Base-by-base conservation (phyloP, 2,888 invertebrate genomes). In the Dicyrtoma fusca region DNA sequence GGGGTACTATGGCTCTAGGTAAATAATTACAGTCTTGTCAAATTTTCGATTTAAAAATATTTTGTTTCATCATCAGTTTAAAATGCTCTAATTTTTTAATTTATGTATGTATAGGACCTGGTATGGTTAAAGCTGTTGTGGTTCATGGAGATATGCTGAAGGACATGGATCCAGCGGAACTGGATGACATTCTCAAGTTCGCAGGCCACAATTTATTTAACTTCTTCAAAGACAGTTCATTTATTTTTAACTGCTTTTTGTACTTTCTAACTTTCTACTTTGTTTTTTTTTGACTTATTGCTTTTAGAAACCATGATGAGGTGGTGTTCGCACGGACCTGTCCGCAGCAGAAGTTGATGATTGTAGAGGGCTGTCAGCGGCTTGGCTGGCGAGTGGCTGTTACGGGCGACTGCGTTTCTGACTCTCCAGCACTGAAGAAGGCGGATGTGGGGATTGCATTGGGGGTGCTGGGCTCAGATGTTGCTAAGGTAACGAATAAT, bases 261-360 rank as follows among this genome's bases (percentile, higher is more conserved):
- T 13, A 45, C 45, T 11, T 45, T 13, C 13, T 11, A 13, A 11
- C 45, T 45, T 45, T 45, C 45, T 45, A 45, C 45, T 45, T 45
- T 45, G 19, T 57, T 57, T 57, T 57, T 47, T 11, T 51, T 51
- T 21, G 10, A 34, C n/a, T n/a, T n/a, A n/a, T n/a, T n/a, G 13
- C 25, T 42, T 66, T 17, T 55, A 65, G 68, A 26, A 82, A 92
- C 85, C 95, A 97, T 85, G 91, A 94, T 72, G 96, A 97, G 87
- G 96, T 97, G 83, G 95, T 97, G 82, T 96, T 96, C 86, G 96
- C 96, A 78, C 91, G 96, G 82, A 95, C 95, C 21, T 95, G 95
- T 62, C 96, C 96, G 19, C 94, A 94, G 83, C 96, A 96, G 78
- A 86, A 86, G 77, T 81, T 86, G 61, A 86, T 87, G 81, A 88